Percentiles rank a stretch among this genome's conserved stretches.
Conservation (phyloP, 1,140 invertebrate genomes). For the Euura lappo region DNA sequence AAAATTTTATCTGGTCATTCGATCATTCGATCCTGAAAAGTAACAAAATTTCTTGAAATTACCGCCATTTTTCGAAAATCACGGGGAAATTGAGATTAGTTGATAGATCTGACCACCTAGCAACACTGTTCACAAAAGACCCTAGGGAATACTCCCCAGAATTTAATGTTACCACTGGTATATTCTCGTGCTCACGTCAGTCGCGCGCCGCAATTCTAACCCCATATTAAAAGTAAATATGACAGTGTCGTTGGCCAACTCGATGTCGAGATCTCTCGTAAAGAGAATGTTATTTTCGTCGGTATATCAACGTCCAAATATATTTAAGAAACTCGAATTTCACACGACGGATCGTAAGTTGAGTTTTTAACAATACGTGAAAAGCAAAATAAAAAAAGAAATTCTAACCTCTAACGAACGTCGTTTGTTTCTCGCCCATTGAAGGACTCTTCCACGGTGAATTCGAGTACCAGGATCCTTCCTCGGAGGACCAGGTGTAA, state of each 20-base stretch:
- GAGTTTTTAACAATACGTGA: neutral
- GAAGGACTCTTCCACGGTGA: conserved; percentile 72
- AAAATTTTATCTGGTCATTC: no score
- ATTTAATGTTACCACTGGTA: no score
- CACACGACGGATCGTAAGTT: conserved; percentile 9
- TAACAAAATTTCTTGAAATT: no score
- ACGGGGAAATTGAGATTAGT: no score
- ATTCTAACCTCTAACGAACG: conserved; percentile 11
- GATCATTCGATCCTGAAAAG: no score
- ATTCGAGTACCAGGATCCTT: conserved; percentile 93
- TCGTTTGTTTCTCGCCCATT: conserved; percentile 46
- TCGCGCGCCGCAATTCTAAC: no score
- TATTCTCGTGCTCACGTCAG: no score
- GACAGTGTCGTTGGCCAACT: neutral
- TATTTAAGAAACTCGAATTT: neutral
- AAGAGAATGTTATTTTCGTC: conserved; percentile 3
- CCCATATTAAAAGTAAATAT: neutral
- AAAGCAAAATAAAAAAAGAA: no score
- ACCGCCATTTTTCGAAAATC: no score
- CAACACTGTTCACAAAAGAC: no score
- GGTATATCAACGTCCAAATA: neutral
- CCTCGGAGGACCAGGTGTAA: conserved; percentile 91
- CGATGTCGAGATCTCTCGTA: neutral
- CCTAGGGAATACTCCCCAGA: no score
- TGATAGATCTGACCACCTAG: no score